Conservation (phyloP, 2,888 invertebrate species). For the Pristionchus exspectatus region DNA sequence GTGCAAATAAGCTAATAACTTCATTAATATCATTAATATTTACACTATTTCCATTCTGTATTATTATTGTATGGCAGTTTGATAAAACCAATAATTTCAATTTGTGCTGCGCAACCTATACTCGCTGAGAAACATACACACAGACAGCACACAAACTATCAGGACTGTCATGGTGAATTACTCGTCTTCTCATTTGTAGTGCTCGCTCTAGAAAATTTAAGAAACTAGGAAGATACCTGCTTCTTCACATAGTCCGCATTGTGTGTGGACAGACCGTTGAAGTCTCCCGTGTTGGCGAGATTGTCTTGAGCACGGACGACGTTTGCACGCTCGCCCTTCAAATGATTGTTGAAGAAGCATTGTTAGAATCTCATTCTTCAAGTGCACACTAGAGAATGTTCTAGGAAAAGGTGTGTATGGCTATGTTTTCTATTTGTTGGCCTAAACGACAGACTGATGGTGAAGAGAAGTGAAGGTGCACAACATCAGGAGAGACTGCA, state of each 20-base stretch:
- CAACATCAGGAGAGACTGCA: background rate
- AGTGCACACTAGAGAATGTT: background rate
- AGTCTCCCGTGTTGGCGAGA: background rate
- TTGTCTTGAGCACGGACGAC: conserved; percentile 35
- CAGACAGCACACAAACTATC: background rate
- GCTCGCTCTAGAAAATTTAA: background rate
- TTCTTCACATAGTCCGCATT: conserved; percentile 55
- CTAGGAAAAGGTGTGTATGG: too few species aligned
- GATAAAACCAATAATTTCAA: too few species aligned
- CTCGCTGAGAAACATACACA: too few species aligned
- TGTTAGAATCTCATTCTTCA: background rate
- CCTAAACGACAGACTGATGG: background rate
- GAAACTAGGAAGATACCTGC: background rate
- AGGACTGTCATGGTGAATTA: too few species aligned
- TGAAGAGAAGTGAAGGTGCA: background rate
- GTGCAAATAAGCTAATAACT: too few species aligned
- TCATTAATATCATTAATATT: too few species aligned
- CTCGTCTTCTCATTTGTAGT: too few species aligned
- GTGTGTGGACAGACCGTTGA: conserved; percentile 24
- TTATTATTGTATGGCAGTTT: too few species aligned
- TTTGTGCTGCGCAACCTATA: too few species aligned
- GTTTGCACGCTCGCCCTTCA: conserved; percentile 19
- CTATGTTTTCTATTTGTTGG: background rate
- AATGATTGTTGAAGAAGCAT: background rate
- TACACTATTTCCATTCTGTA: too few species aligned